Conservation (phyloP, 35 echinoderm and acorn worm species). For the Heliocidaris tuberculata region DNA sequence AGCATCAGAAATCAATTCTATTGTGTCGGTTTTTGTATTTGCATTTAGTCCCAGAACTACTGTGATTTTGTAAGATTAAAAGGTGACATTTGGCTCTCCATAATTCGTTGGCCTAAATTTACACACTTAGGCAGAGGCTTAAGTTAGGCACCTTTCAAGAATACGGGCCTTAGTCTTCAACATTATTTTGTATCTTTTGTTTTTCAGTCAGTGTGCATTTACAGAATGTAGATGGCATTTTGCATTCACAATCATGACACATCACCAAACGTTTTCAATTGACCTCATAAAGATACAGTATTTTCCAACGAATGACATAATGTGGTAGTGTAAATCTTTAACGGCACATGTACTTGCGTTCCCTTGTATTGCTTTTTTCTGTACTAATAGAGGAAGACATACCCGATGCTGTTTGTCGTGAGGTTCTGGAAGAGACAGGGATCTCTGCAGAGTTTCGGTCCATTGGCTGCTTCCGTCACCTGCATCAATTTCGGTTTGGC, state of each 20-base stretch:
- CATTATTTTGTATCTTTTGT: too few relatives aligned
- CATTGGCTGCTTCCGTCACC: constrained; percentile 62
- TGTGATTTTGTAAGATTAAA: too few relatives aligned
- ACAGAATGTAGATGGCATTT: too few relatives aligned
- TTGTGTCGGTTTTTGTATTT: too few relatives aligned
- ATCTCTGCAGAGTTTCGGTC: constrained; percentile 73
- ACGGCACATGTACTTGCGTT: neutral
- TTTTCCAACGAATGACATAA: neutral
- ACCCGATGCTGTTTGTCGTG: constrained; percentile 57
- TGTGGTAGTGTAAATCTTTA: neutral
- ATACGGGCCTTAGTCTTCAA: too few relatives aligned
- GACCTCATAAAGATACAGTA: neutral
- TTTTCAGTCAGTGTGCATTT: too few relatives aligned
- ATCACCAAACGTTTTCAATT: neutral
- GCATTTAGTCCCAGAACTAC: too few relatives aligned
- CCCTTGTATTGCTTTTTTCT: neutral
- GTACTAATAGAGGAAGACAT: constrained; percentile 60
- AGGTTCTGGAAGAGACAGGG: constrained; percentile 78
- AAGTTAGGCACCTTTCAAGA: too few relatives aligned
- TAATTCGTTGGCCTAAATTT: too few relatives aligned
- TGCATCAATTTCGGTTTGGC: constrained; percentile 66
- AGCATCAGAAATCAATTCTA: too few relatives aligned
- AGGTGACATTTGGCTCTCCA: too few relatives aligned
- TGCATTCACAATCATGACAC: neutral
- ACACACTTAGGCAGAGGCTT: too few relatives aligned